Conservation (phyloP, 2,113 vertebrate genomes). For the Hippoglossus stenolepis region DNA sequence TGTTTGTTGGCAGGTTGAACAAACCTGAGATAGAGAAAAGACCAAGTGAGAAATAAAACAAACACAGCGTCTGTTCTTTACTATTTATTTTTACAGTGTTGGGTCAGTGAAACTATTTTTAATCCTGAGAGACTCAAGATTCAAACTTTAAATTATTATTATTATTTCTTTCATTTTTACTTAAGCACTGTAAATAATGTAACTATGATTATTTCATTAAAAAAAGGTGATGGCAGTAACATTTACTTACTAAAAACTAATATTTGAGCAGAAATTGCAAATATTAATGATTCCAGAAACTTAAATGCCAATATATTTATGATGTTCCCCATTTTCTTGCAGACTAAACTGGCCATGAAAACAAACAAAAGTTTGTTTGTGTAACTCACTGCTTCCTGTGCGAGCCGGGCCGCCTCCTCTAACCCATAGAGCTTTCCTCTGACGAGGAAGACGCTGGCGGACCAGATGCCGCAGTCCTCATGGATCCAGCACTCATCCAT, state of each 20-base stretch:
- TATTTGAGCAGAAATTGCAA: background rate
- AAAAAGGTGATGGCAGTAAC: background rate
- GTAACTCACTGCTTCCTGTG: constrained; percentile 76
- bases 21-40: constrained; percentile 64
- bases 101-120: too few relatives aligned
- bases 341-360: background rate
- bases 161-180: too few relatives aligned
- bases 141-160: too few relatives aligned
- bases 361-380: background rate
- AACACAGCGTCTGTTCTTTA: background rate
- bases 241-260: background rate
- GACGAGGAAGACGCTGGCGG: constrained; percentile 80
- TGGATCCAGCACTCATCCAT: constrained; percentile 82
- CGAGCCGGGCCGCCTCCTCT: constrained; percentile 76
- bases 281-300: background rate
- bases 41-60: background rate
- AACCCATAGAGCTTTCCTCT: constrained; percentile 82
- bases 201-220: too few relatives aligned
- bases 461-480: constrained; percentile 84
- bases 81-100: too few relatives aligned
- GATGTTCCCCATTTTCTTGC: too few relatives aligned
- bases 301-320: too few relatives aligned
- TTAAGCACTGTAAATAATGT: too few relatives aligned
- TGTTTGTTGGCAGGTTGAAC: constrained; percentile 67
- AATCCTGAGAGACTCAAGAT: too few relatives aligned